A percentile compares a stretch with the other conserved stretches of the same genome.
Conservation (phyloP, 1,140 invertebrate genomes). For the Thalassaphorura encarpata region DNA sequence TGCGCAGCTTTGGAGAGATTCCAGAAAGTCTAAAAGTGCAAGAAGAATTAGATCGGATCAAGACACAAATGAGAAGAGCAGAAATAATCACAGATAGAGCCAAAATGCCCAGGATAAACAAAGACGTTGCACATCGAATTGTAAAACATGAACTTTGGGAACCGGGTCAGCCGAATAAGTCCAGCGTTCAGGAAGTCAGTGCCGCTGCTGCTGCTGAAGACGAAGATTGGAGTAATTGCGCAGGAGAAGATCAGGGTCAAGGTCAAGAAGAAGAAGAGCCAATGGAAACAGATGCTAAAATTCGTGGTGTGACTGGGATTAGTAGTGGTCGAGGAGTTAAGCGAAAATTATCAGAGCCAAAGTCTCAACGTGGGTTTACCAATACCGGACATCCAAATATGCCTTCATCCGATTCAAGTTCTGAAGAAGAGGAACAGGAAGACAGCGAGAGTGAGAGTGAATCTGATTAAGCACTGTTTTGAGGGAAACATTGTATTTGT, state of each 20-base stretch:
- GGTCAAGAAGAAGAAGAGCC: neutral
- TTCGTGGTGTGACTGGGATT: too few species aligned
- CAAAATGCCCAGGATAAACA: constrained; percentile 19
- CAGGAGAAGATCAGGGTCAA: neutral
- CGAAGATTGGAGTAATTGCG: neutral
- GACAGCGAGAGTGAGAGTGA: too few species aligned
- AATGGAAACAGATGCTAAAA: constrained; percentile 5
- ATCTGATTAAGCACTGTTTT: too few species aligned
- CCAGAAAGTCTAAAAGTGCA: constrained; percentile 23
- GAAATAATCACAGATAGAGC: constrained; percentile 26
- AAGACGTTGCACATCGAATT: constrained; percentile 24
- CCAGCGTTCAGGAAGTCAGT: neutral
- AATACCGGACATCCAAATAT: too few species aligned
- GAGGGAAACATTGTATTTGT: too few species aligned
- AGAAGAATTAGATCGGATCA: constrained; percentile 30
- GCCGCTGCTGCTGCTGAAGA: neutral
- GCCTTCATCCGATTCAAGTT: too few species aligned
- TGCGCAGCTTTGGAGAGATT: constrained; percentile 29
- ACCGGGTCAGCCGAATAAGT: neutral
- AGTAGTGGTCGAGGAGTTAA: too few species aligned
- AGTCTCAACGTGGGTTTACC: too few species aligned
- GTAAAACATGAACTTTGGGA: constrained; percentile 16
- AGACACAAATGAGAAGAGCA: constrained; percentile 19
- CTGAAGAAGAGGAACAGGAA: too few species aligned
- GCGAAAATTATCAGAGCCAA: too few species aligned